Conservation (phyloP, 2,113 vertebrate species). For the Octodon degus region DNA sequence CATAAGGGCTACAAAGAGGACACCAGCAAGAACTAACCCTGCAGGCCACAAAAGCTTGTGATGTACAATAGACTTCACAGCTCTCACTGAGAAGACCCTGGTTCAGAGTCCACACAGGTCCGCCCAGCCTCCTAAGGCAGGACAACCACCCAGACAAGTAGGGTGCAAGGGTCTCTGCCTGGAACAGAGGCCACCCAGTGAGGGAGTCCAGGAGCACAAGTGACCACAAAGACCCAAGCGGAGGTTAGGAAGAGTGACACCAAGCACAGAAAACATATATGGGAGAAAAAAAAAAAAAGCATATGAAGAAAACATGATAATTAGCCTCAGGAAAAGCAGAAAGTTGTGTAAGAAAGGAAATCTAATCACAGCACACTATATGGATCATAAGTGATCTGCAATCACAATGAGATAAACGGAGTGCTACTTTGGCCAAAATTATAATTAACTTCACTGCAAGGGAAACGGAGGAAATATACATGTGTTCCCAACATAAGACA, state of each 20-base stretch:
- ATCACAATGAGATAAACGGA: neutral
- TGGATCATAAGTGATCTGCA: neutral
- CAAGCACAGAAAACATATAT: neutral
- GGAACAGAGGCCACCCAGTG: neutral
- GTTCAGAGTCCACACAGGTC: neutral
- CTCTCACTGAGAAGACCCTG: neutral
- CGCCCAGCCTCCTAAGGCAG: neutral
- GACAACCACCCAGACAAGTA: neutral
- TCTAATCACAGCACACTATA: neutral
- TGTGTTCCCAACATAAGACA: no score
- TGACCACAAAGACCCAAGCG: neutral
- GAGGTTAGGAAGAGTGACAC: neutral
- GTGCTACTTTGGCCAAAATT: neutral
- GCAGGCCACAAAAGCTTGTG: neutral
- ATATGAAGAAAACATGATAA: neutral
- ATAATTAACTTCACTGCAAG: neutral
- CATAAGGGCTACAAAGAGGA: neutral
- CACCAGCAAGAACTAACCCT: rapidly evolving
- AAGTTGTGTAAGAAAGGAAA: neutral
- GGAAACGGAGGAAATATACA: neutral
- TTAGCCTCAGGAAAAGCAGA: neutral
- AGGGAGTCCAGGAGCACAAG: no score
- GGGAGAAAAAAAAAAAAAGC: neutral
- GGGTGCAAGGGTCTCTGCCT: rapidly evolving
- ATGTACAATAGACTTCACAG: rapidly evolving